Evolutionary conservation across 2,888 invertebrate species (phyloP), one percentile per base, ranked within the genome.

Genomic region (Salpingus planirostris): DNA sequence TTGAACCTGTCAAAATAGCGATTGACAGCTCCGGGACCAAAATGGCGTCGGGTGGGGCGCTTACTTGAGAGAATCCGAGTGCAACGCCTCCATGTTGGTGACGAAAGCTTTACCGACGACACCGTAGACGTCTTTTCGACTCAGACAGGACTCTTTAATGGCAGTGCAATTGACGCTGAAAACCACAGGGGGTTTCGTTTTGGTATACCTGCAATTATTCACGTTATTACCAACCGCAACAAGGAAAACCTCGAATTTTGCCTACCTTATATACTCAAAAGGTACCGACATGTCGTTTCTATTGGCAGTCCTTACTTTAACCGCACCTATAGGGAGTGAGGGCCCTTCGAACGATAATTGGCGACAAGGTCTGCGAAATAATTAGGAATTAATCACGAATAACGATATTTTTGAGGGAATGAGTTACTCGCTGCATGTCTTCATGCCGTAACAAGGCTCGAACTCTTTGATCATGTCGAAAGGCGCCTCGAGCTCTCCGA

Each of bases 131-230:
- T 55, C 50, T 33, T 47, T 40, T 22, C 52, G 38, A 8, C 40
- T 39, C 23, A 57, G 27, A 41, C 33, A 54, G 12, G 42, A 40
- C 15, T 44, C 46, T 27, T 47, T 46, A 25, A 45, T 44, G 11
- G 45, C 43, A 26, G 34, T 38, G 7, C 36, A 43, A 39, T 54
- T 59, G 12, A 42, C 39, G 36, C 55, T 59, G 38, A 53, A 62
- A 11, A 50, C 34, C 26, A 63, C 29, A 14, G 31, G 27, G 13
- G 63, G 63, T 23, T 46, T 44, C n/a, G 46, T 14, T 28, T 38
- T 44, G 7, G 63, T 63, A 31, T 43, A 51, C 37, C 62, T 63
- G 38, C 29, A 52, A 40, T n/a, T n/a, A n/a, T n/a, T n/a, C n/a
- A n/a, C n/a, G n/a, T n/a, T n/a, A n/a, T n/a, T n/a, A n/a, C n/a